A percentile compares a stretch with the other conserved stretches of the same genome.
Conservation (phyloP, 2,797 vertebrate genomes). For the Craterocephalus amniculus region DNA sequence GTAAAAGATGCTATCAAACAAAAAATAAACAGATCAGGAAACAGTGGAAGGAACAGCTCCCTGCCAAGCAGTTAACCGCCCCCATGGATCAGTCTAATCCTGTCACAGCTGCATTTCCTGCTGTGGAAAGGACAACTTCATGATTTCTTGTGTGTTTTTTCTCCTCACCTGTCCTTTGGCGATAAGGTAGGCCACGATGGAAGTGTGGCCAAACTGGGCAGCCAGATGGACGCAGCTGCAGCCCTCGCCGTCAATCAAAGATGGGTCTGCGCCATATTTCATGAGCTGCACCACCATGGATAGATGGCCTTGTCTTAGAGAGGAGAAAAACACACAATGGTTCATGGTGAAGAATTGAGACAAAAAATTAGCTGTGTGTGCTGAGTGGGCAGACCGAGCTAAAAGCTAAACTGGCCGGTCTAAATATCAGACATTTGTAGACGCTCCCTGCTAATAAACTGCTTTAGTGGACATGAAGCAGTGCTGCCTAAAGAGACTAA, state of each 20-base stretch:
- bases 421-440: background rate
- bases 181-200: conserved; percentile 98
- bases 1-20: conserved; percentile 2
- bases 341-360: background rate
- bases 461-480: conserved; percentile 7
- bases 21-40: background rate
- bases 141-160: background rate
- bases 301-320: conserved; percentile 93
- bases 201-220: conserved; percentile 98
- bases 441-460: background rate
- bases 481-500: conserved; percentile 1
- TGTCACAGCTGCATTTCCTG: rapidly evolving
- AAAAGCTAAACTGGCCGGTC: conserved; percentile 10
- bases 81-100: background rate
- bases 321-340: conserved; percentile 2
- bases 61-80: background rate
- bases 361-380: background rate
- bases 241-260: conserved; percentile 97
- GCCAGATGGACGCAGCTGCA: conserved; percentile 98
- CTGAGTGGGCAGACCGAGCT: background rate
- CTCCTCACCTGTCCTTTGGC: conserved; percentile 95
- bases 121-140: background rate
- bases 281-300: conserved; percentile 99
- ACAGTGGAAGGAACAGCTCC: background rate
- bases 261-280: conserved; percentile 97